Evolutionary conservation across 2,888 invertebrate species (phyloP), one percentile per base, ranked within the genome.

Genomic region (Eupithecia dodoneata): DNA sequence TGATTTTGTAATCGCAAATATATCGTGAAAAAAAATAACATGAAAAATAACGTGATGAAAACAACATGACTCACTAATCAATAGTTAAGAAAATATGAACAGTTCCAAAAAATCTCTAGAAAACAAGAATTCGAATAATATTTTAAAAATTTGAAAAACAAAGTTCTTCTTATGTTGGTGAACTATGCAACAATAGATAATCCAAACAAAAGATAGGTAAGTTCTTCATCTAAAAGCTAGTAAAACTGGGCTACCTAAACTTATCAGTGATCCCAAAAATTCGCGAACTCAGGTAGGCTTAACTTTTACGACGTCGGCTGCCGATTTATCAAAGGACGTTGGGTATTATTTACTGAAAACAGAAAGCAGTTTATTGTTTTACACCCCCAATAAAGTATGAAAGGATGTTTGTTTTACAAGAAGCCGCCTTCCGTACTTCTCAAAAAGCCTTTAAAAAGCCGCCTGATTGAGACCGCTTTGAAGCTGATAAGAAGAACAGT

Each of bases 301-400:
- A 73, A 72, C 67, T 81, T 90, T 91, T 89, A 89, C 77, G 83
- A 83, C 83, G 76, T 79, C 78, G 82, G 81, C 84, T 83, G 76
- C 75, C 85, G 82, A 80, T 63, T 72, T 76, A 77, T 83, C 81
- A 83, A 85, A 84, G 82, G 70, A 70, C 80, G 76, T 45, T 12
- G 41, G 66, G 59, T 67, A 71, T 47, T 72, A 73, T 75, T 79
- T 74, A 85, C 85, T 86, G 52, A 42, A 49, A 70, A 70, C 70
- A 88, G 88, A 90, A 89, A 90, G 85, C 84, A 83, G 82, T 90
- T 89, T 91, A 92, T 92, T 93, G 90, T 93, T 93, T 93, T 93
- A 93, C 63, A 80, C 85, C 85, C 75, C 84, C 84, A 87, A 90
- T 90, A 91, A 91, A 92, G 82, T 67, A 52, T 79, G 55, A 83